These are phyloP conservation scores for Callipepla squamata DNA, from an alignment of 2,113 vertebrate species.

Conservation along the genomic window DNA sequence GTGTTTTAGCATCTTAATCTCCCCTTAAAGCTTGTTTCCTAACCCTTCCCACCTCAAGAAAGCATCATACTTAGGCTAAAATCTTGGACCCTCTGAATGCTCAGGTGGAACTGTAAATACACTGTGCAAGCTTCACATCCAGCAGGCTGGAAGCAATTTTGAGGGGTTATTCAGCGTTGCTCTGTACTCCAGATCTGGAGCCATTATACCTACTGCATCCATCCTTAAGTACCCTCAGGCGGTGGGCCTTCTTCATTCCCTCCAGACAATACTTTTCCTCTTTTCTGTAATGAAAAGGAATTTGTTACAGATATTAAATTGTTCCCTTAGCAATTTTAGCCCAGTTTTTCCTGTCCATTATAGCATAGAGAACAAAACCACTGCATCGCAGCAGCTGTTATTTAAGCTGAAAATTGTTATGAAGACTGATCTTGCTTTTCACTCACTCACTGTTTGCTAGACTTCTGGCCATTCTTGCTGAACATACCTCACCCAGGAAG, in stretches of 20 bases:
- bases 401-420: background rate
- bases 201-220: background rate
- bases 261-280: background rate
- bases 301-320: background rate
- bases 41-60: background rate
- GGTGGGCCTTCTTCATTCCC: background rate
- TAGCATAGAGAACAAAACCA: background rate
- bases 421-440: background rate
- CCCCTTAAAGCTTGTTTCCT: background rate
- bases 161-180: background rate
- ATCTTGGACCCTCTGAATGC: background rate
- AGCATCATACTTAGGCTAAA: background rate
- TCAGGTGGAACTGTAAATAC: background rate
- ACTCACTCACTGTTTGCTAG: background rate
- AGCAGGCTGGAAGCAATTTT: background rate
- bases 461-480: background rate
- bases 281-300: background rate
- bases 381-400: background rate
- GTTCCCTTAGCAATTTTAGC: background rate
- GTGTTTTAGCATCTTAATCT: background rate
- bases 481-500: background rate
- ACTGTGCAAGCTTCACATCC: fast-evolving
- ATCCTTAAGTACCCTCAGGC: background rate
- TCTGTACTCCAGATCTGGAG: background rate
- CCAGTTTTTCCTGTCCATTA: background rate